Evolutionary conservation across 2,888 invertebrate genomes (phyloP).

Genomic region (Ophioninae sp.): DNA sequence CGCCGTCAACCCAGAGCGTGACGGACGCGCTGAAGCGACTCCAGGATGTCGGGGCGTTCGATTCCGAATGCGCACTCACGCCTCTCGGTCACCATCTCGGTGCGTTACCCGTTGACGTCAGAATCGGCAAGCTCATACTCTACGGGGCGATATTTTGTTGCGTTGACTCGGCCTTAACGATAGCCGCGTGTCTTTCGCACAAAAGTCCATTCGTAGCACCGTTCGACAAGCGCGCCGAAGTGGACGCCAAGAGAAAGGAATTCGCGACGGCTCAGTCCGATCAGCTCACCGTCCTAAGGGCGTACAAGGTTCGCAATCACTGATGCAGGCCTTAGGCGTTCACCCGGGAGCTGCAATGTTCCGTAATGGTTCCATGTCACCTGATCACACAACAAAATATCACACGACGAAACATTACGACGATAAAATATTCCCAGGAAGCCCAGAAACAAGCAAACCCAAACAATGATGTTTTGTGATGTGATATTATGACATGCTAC

Average conservation of each 20-base stretch:
- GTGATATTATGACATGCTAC: no score
- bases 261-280: constrained; percentile 93
- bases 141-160: constrained; percentile 96
- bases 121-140: constrained; percentile 95
- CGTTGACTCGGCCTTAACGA: constrained; percentile 94
- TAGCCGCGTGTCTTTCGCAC: constrained; percentile 91
- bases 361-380: no score
- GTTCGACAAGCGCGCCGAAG: constrained; percentile 87
- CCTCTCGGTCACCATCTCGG: constrained; percentile 94
- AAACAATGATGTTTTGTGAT: no score
- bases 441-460: no score
- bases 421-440: no score
- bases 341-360: no score
- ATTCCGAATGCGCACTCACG: constrained; percentile 88
- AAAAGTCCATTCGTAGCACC: constrained; percentile 91
- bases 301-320: constrained; percentile 87
- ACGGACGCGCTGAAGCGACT: constrained; percentile 87
- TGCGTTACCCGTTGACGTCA: constrained; percentile 93
- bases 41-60: constrained; percentile 91
- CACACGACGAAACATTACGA: no score
- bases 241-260: constrained; percentile 87
- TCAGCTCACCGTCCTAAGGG: constrained; percentile 92
- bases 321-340: no score
- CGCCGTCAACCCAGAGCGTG: constrained; percentile 87
- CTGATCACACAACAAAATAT: no score